A percentile compares a stretch with the other conserved stretches of the same genome.
These are phyloP conservation scores for Xenus cinereus DNA, from an alignment of 2,113 vertebrate species.

Conservation along the genomic window DNA sequence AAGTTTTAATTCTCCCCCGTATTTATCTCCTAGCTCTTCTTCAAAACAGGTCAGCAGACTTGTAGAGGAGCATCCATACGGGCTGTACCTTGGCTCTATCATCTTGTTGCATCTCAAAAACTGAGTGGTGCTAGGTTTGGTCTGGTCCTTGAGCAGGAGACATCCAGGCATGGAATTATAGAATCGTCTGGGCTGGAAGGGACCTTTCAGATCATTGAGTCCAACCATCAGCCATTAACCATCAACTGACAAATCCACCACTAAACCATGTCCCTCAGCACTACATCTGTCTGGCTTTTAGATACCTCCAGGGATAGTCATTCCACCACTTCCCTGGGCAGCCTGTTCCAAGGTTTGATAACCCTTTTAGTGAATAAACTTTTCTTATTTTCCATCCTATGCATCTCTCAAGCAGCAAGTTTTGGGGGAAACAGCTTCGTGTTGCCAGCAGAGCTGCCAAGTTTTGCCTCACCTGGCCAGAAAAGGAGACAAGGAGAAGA, in stretches of 20 bases:
- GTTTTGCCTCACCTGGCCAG: background rate
- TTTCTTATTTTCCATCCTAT: background rate
- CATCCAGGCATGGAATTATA: background rate
- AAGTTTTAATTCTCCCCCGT: background rate
- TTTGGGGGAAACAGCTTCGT: fast-evolving
- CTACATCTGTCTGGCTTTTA: background rate
- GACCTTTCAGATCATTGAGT: background rate
- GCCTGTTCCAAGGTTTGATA: background rate
- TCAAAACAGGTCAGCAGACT: too few species aligned
- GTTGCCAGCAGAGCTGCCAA: background rate
- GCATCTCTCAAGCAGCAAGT: background rate
- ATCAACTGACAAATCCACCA: too few species aligned
- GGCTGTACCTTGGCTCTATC: background rate
- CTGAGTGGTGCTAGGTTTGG: background rate
- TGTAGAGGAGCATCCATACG: background rate
- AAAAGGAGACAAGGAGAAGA: background rate
- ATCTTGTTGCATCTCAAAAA: background rate
- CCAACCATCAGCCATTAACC: too few species aligned
- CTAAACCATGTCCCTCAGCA: background rate
- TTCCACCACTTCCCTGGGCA: background rate
- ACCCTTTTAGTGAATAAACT: background rate
- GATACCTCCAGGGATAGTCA: background rate
- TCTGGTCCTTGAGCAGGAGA: background rate
- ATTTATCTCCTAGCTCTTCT: background rate
- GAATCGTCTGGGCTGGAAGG: background rate